Percentiles rank a stretch among this genome's conserved stretches.
phyloP scores from a whole-genome alignment of 2,113 vertebrate species.

The Amblyornis subalaris region DNA sequence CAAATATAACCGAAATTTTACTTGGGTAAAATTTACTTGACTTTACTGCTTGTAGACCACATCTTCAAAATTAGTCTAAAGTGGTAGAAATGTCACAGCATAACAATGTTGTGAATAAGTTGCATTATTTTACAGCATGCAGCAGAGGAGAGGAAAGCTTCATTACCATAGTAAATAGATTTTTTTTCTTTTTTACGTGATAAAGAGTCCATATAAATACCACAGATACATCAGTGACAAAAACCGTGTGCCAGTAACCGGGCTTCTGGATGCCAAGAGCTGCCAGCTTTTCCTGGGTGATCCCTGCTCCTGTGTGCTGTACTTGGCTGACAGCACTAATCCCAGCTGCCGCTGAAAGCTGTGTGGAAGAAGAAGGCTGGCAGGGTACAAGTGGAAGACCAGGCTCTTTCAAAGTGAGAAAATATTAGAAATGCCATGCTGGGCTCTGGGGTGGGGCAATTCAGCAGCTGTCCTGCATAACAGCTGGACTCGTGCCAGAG shows the following conservation, averaged over 20 bases:
- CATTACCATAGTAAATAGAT: background rate
- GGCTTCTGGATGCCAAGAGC: background rate
- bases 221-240: background rate
- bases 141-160: background rate
- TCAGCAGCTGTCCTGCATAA: background rate
- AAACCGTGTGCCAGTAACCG: background rate
- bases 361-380: background rate
- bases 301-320: background rate
- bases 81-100: background rate
- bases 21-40: background rate
- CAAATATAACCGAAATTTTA: background rate
- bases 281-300: background rate
- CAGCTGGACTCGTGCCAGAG: background rate
- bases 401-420: background rate
- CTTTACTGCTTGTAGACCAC: background rate
- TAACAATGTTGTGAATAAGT: background rate
- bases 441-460: background rate
- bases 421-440: background rate
- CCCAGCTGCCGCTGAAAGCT: background rate
- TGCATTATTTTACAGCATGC: background rate
- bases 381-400: background rate
- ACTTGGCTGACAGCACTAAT: background rate
- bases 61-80: background rate
- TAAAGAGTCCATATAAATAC: background rate
- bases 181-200: background rate